Evolutionary conservation across 2,888 invertebrate species (phyloP), one percentile per base, ranked within the genome.

Genomic region (Smittia sp.): DNA sequence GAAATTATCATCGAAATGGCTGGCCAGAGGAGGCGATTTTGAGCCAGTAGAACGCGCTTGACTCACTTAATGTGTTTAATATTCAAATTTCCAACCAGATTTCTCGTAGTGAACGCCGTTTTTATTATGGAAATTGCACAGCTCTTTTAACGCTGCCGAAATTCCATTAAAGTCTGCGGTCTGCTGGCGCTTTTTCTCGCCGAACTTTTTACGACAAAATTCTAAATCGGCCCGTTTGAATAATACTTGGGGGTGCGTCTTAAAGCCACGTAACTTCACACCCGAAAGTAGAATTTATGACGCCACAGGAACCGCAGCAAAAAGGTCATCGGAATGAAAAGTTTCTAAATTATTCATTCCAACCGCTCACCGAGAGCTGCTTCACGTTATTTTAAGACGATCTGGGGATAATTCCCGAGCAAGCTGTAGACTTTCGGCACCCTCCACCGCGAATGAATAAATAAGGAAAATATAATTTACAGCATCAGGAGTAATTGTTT

Each of bases 401-500:
- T 9, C 22, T 58, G 24, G 22, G 58, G 58, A 58, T 24, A 58
- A 58, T 58, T 58, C 22, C 58, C 3, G 52, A 46, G 11, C 58
- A 58, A 58, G 58, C 58, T 7, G 7, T 13, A n/a, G 2, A 22
- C 18, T 18, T 18, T 2, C 22, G 7, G 9, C 58, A 58, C 58
- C 58, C 58, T 58, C 46, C 32, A 32, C 32, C 46, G 22, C 22
- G 22, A 58, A 58, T 58, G 58, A 58, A 58, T 58, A 58, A 63
- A 24, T 63, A 27, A 63, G 27, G 27, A 63, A 63, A 52, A 18
- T 69, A 52, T 69, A 69, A 69, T 69, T 69, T 69, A 69, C 69
- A 69, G 41, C 46, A 32, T 69, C 52, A 32, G 9, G 22, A 41
- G 41, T 67, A 67, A 52, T 69, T 69, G 69, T 69, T 67, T 46